phyloP scores from a whole-genome alignment of 2,888 invertebrate genomes.

The Drepanosiphum platanoidis region DNA sequence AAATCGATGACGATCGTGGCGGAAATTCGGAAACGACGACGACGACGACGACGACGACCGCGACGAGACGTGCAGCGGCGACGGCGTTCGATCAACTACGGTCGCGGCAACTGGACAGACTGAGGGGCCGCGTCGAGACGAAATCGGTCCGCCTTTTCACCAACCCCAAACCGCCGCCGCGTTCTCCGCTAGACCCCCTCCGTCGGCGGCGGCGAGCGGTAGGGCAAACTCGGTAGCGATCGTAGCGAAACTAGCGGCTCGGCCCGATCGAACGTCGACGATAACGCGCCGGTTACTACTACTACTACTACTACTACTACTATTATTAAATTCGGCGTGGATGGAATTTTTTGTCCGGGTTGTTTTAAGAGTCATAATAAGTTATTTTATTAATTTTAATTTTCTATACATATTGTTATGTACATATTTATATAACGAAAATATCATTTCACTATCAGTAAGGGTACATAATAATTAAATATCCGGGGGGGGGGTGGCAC shows the following conservation, averaged over 20 bases:
- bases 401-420: too few species aligned
- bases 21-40: neutral
- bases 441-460: too few species aligned
- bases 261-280: slow-evolving; percentile 3
- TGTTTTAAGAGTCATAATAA: too few species aligned
- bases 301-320: too few species aligned
- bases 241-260: slow-evolving; percentile 53
- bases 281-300: too few species aligned
- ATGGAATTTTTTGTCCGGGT: too few species aligned
- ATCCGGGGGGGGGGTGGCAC: too few species aligned
- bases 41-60: neutral
- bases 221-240: slow-evolving; percentile 7
- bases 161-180: slow-evolving; percentile 56
- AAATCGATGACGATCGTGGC: slow-evolving; percentile 3
- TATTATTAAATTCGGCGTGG: too few species aligned
- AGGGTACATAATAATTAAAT: too few species aligned
- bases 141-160: slow-evolving; percentile 62
- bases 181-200: slow-evolving; percentile 6
- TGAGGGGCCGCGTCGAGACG: slow-evolving; percentile 55
- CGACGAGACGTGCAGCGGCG: too few species aligned
- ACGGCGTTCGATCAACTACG: neutral
- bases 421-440: too few species aligned
- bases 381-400: too few species aligned
- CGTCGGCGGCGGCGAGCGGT: neutral
- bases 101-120: slow-evolving; percentile 41